Conservation (phyloP, 2,888 invertebrate genomes). For the Embidobia sp. region DNA sequence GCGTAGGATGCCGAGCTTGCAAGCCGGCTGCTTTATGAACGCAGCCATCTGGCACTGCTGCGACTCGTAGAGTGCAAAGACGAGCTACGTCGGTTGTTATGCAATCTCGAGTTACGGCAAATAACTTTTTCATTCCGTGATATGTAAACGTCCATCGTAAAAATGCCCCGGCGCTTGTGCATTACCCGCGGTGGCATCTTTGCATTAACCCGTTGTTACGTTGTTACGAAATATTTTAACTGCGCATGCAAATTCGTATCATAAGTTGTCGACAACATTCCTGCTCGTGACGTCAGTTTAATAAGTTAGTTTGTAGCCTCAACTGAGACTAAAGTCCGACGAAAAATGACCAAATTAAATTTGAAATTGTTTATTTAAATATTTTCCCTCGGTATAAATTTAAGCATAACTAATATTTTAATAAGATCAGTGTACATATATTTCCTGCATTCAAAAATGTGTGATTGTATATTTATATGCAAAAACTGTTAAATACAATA, state of each 20-base stretch:
- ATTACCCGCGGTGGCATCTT: slow-evolving; percentile 2
- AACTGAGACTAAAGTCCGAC: too few species aligned
- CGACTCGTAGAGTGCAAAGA: slow-evolving; percentile 9
- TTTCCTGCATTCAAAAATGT: too few species aligned
- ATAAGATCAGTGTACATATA: too few species aligned
- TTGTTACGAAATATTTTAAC: slow-evolving; percentile 26
- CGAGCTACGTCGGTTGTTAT: slow-evolving; percentile 31
- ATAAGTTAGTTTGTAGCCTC: too few species aligned
- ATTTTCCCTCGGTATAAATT: too few species aligned
- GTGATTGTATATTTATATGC: too few species aligned
- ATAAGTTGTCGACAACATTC: background rate
- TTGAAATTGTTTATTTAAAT: too few species aligned
- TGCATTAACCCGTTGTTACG: slow-evolving; percentile 31
- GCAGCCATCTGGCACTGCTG: slow-evolving; percentile 68
- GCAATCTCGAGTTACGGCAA: slow-evolving; percentile 48
- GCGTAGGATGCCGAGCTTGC: slow-evolving; percentile 70
- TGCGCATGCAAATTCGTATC: slow-evolving; percentile 1
- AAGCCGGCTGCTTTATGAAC: slow-evolving; percentile 73
- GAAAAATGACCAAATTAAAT: too few species aligned
- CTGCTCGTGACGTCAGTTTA: background rate
- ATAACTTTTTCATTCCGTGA: slow-evolving; percentile 48
- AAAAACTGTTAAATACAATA: too few species aligned
- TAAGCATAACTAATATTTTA: too few species aligned
- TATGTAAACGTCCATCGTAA: slow-evolving; percentile 50
- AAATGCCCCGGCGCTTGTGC: slow-evolving; percentile 4